Conservation (phyloP, 2,888 invertebrate species). For the Morinoia aosen region DNA sequence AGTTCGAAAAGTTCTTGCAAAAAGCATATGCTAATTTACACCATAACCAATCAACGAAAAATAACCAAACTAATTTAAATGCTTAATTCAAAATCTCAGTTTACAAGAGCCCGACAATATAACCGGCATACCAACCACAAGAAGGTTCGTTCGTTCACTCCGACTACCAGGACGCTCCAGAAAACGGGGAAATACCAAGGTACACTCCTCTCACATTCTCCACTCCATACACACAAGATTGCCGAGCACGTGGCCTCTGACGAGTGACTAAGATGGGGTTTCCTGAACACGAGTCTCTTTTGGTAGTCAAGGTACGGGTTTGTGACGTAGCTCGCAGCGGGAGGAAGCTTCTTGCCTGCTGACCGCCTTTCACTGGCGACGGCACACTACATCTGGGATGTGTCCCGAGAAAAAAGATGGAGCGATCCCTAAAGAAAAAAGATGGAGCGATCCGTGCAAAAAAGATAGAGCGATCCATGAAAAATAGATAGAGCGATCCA, state of each 20-base stretch:
- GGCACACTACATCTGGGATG: background rate
- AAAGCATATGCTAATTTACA: too few species aligned
- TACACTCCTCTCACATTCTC: background rate
- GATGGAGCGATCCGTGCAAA: background rate
- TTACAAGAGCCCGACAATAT: background rate
- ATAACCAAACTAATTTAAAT: background rate
- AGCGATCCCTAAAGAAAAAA: too few species aligned
- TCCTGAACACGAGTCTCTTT: background rate
- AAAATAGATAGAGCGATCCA: too few species aligned
- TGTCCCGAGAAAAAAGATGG: background rate
- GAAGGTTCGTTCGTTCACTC: background rate
- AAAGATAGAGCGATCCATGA: background rate
- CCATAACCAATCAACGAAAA: background rate
- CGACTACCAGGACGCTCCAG: background rate
- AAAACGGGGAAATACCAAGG: background rate
- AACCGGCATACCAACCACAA: background rate
- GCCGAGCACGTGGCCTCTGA: background rate
- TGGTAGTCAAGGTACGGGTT: background rate
- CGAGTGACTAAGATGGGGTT: background rate
- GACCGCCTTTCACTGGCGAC: conserved; percentile 12
- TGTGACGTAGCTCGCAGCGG: background rate
- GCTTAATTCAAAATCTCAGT: background rate
- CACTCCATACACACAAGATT: background rate
- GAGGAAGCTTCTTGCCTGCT: background rate
- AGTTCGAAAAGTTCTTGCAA: background rate